These are phyloP conservation scores for Tachyglossus aculeatus DNA, from an alignment of 2,797 vertebrate genomes.

Conservation along the genomic window DNA sequence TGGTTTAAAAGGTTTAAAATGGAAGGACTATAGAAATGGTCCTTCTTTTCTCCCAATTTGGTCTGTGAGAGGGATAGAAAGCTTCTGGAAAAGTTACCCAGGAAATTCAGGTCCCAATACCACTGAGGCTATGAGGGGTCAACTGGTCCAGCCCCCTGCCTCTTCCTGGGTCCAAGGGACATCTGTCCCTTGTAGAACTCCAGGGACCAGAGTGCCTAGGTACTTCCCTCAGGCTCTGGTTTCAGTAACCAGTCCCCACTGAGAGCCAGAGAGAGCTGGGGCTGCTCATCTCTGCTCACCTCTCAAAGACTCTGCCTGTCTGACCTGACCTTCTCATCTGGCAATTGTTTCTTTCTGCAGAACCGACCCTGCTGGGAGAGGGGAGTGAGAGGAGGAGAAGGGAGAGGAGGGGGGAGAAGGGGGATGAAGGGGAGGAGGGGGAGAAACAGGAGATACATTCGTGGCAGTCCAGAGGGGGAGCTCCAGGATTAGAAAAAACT, in stretches of 20 bases:
- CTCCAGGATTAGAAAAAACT: conserved; percentile 25
- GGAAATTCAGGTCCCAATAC: background rate
- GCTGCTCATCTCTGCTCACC: background rate
- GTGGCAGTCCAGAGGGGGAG: conserved; percentile 7
- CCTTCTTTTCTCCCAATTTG: too few species aligned
- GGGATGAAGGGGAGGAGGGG: background rate
- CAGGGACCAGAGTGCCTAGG: too few species aligned
- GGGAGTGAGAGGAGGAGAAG: background rate
- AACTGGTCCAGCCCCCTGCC: too few species aligned
- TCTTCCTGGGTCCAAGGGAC: too few species aligned
- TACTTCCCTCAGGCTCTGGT: too few species aligned
- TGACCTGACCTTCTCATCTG: background rate
- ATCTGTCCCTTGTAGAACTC: too few species aligned
- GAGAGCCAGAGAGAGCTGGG: background rate
- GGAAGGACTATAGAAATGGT: too few species aligned
- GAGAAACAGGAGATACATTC: background rate
- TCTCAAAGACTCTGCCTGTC: background rate
- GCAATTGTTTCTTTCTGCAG: background rate
- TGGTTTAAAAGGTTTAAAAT: too few species aligned
- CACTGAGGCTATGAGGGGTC: too few species aligned
- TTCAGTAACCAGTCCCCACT: too few species aligned
- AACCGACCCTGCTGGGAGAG: background rate
- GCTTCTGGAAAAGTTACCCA: background rate
- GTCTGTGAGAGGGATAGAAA: too few species aligned
- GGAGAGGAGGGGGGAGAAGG: background rate